Evolutionary conservation across 2,888 invertebrate species (phyloP).

Genomic region (Caenorhabditis auriculariae): DNA sequence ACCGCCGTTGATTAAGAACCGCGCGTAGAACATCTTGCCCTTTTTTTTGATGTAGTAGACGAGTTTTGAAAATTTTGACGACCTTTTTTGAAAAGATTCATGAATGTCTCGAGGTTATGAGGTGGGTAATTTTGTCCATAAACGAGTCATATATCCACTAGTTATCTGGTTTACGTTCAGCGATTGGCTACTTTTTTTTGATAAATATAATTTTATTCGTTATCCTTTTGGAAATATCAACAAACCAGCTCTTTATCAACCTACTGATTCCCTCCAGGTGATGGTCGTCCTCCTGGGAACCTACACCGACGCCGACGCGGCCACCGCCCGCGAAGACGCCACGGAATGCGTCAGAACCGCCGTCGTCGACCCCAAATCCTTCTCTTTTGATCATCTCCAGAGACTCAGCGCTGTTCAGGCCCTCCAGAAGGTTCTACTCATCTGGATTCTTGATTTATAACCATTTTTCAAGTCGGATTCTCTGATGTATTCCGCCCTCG

Average conservation of each 20-base stretch:
- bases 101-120: too few relatives aligned
- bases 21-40: too few relatives aligned
- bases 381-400: constrained; percentile 88
- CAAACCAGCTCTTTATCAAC: background rate
- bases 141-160: too few relatives aligned
- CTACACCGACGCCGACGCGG: constrained; percentile 88
- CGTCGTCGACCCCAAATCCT: constrained; percentile 81
- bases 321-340: constrained; percentile 92
- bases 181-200: too few relatives aligned
- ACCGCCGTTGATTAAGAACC: too few relatives aligned
- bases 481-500: constrained; percentile 49
- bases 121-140: too few relatives aligned
- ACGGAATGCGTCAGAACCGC: constrained; percentile 87
- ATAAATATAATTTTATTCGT: too few relatives aligned
- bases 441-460: too few relatives aligned
- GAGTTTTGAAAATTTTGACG: too few relatives aligned
- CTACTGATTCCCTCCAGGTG: constrained; percentile 30
- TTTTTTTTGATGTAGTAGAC: too few relatives aligned
- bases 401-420: constrained; percentile 86
- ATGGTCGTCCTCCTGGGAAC: constrained; percentile 95
- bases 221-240: background rate
- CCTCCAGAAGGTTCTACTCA: constrained; percentile 74
- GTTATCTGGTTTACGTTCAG: too few relatives aligned
- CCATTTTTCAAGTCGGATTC: constrained; percentile 43
- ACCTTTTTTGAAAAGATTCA: too few relatives aligned